Percentiles rank a stretch among this genome's conserved stretches.
Evolutionary conservation across 1,140 invertebrate species (phyloP).

Genomic region (Calycopis cecrops): DNA sequence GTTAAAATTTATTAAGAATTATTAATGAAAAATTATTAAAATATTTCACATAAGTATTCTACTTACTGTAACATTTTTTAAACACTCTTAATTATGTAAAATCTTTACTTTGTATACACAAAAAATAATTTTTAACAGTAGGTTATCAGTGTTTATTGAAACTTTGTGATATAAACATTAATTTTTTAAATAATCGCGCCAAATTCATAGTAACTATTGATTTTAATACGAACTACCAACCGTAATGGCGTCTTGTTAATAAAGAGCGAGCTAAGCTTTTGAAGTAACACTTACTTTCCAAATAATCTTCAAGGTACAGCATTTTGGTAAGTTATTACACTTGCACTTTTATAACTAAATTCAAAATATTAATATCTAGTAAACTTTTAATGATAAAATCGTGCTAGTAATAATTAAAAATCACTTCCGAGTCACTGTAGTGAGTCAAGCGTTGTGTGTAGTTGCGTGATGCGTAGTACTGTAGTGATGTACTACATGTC

Average conservation of each 20-base stretch:
- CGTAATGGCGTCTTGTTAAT: slow-evolving; percentile 34
- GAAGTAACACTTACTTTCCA: slow-evolving; percentile 89
- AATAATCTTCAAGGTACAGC: slow-evolving; percentile 97
- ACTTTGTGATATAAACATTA: too few relatives aligned
- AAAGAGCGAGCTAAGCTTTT: slow-evolving; percentile 19
- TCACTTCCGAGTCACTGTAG: neutral
- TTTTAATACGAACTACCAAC: slow-evolving; percentile 40
- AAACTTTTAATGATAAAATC: neutral
- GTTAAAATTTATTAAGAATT: slow-evolving; percentile 57
- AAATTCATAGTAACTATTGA: slow-evolving; percentile 14
- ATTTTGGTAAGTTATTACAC: slow-evolving; percentile 74
- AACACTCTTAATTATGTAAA: too few relatives aligned
- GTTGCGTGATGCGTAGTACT: too few relatives aligned
- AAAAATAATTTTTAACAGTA: too few relatives aligned
- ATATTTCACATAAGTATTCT: too few relatives aligned
- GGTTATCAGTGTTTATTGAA: too few relatives aligned
- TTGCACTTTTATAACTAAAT: neutral
- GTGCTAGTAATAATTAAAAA: neutral
- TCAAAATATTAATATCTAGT: slow-evolving; percentile 10
- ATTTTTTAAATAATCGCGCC: slow-evolving; percentile 31
- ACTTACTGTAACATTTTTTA: too few relatives aligned
- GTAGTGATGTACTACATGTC: too few relatives aligned
- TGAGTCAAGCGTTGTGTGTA: too few relatives aligned
- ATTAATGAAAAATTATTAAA: too few relatives aligned
- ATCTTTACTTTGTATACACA: slow-evolving; percentile 2